These are phyloP conservation scores for Delichon dasypus DNA, from an alignment of 2,797 vertebrate species.

Conservation along the genomic window DNA sequence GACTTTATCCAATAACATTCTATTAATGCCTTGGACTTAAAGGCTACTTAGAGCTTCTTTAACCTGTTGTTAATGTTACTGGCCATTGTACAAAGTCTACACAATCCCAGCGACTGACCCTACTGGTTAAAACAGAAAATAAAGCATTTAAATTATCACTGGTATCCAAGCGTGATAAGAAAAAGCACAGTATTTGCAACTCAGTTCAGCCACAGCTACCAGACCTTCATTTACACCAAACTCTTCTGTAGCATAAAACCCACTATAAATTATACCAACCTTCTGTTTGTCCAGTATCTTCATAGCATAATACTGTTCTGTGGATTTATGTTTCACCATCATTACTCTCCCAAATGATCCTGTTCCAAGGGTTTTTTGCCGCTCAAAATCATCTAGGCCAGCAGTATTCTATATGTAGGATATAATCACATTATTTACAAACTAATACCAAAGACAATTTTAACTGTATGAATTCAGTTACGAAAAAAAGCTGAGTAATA, in stretches of 20 bases:
- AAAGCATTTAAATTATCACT: not conserved
- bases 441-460: not conserved
- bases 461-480: not conserved
- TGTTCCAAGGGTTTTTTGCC: conserved; percentile 97
- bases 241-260: not conserved
- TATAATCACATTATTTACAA: conserved; percentile 22
- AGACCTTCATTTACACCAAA: not conserved
- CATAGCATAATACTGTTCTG: conserved; percentile 97
- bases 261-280: conserved; percentile 75
- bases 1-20: not conserved
- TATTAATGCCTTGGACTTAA: not conserved
- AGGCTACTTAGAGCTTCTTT: not conserved
- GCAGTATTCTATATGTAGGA: conserved; percentile 86
- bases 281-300: conserved; percentile 99
- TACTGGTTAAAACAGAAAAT: not conserved
- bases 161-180: not conserved
- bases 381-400: conserved; percentile 95
- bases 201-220: not conserved
- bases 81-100: not conserved
- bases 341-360: conserved; percentile 98
- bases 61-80: not conserved
- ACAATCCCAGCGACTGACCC: not conserved
- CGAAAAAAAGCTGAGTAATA: not conserved
- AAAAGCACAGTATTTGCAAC: not conserved
- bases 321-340: conserved; percentile 97